Evolutionary conservation across 2,113 vertebrate genomes (phyloP), one percentile per base, ranked within the genome.

Genomic region (Phrynosoma blainvillii): DNA sequence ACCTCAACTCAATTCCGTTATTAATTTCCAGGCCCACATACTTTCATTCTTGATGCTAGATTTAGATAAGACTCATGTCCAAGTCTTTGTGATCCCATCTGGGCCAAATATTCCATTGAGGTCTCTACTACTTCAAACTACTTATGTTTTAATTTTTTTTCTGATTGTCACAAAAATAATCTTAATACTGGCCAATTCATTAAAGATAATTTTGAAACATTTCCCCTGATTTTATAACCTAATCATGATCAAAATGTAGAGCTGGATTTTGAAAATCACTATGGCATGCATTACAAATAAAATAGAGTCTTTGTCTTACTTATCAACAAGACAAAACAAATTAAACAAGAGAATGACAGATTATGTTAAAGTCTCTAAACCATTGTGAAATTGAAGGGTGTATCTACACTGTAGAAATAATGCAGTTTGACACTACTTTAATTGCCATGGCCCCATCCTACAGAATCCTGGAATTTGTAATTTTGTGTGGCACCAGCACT

Each of bases 181-280:
- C 81, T 84, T 83, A 84, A 88, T 88, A 73, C 62, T 70, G 42
- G 59, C 62, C 81, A 88, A 88, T 88, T 88, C 87, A 84, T 88
- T 78, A 88, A 88, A 36, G 62, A 88, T 66, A 18, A 83, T 83
- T 88, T 88, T 83, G 73, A 83, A 78, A 62, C 36, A 84, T 78
- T 83, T 88, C 71, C 62, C 42, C 62, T 70, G 42, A 77, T 77
- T 88, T 77, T 88, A 88, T 77, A 54, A 70, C 80, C 42, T 88
- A 78, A 78, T 84, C 71, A 36, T 25, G 66, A n/a, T 68, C 30
- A 77, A 84, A 88, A 47, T 70, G 78, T 70, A 18, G 62, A 88
- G 21, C 42, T 36, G 59, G 20, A 77, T 88, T 68, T 62, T 36
- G 65, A 76, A 83, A 54, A 36, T 20, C 73, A 76, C 21, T 27